Evolutionary conservation across 2,888 invertebrate species (phyloP).

Genomic region (Eupithecia inturbata): DNA sequence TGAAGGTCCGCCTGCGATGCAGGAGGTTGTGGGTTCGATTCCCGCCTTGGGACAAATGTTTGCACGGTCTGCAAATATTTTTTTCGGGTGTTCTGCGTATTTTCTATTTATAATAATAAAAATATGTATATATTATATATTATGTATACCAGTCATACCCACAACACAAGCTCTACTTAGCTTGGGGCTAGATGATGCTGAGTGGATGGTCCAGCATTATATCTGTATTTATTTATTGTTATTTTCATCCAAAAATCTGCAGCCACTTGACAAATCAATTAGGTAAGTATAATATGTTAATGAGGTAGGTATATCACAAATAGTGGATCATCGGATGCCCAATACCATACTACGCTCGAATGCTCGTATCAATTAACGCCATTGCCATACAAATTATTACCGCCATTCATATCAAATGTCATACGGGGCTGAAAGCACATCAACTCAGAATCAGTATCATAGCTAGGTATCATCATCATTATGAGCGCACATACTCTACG

Average conservation of each 20-base stretch:
- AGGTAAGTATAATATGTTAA: neutral
- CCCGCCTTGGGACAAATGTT: too few species aligned
- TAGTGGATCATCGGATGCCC: neutral
- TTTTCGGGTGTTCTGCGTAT: too few species aligned
- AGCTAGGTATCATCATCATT: neutral
- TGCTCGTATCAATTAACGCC: constrained; percentile 45
- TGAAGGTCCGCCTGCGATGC: too few species aligned
- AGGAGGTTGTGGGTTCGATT: too few species aligned
- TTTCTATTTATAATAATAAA: too few species aligned
- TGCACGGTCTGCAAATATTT: too few species aligned
- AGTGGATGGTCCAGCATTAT: too few species aligned
- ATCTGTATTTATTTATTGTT: too few species aligned
- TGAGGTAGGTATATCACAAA: constrained; percentile 3
- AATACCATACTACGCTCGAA: constrained; percentile 48
- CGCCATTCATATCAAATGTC: neutral
- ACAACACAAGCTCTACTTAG: too few species aligned
- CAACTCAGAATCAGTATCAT: neutral
- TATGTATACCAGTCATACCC: too few species aligned
- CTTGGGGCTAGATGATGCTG: too few species aligned
- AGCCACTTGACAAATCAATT: neutral
- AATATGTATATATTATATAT: too few species aligned
- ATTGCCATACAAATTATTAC: constrained; percentile 13
- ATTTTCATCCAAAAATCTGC: neutral
- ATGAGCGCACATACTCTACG: neutral
- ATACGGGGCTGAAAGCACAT: neutral